Percentiles rank a stretch among this genome's conserved stretches.
phyloP scores from a whole-genome alignment of 2,888 invertebrate species.

The Netelia virgata region DNA sequence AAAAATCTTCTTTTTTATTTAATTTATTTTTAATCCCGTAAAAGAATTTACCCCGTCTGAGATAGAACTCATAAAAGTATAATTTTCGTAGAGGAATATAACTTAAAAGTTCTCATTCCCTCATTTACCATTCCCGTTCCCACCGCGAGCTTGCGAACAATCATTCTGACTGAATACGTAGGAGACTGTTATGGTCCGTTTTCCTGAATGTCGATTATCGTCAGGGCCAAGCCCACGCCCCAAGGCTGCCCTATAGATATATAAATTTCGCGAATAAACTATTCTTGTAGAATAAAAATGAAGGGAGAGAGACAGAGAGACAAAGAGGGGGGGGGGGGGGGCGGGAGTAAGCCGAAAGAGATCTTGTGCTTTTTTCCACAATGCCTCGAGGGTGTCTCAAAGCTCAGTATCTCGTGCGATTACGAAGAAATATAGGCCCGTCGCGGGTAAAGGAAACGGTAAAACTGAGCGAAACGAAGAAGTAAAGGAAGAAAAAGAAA shows the following conservation, averaged over 20 bases:
- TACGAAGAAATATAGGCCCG: background rate
- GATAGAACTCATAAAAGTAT: background rate
- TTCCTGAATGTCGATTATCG: background rate
- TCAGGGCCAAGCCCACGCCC: background rate
- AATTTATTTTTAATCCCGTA: too few relatives aligned
- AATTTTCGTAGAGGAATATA: background rate
- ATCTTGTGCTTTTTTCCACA: background rate
- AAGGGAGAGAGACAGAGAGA: conserved; percentile 5
- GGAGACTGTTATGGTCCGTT: background rate
- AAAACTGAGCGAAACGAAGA: conserved; percentile 41
- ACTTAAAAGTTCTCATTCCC: background rate
- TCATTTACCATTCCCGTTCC: background rate
- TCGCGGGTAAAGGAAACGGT: conserved; percentile 28
- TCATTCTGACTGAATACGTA: background rate
- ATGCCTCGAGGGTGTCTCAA: background rate
- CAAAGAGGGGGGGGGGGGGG: background rate
- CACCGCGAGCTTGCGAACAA: background rate
- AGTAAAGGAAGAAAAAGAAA: background rate
- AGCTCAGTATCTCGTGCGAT: background rate
- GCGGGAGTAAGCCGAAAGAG: background rate
- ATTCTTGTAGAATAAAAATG: background rate
- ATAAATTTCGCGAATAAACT: background rate
- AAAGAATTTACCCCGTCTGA: background rate
- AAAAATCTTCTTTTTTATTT: too few relatives aligned
- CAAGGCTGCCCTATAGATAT: background rate